A percentile compares a stretch with the other conserved stretches of the same genome.
These are phyloP conservation scores for Channa argus DNA, from an alignment of 2,113 vertebrate species.

Conservation along the genomic window DNA sequence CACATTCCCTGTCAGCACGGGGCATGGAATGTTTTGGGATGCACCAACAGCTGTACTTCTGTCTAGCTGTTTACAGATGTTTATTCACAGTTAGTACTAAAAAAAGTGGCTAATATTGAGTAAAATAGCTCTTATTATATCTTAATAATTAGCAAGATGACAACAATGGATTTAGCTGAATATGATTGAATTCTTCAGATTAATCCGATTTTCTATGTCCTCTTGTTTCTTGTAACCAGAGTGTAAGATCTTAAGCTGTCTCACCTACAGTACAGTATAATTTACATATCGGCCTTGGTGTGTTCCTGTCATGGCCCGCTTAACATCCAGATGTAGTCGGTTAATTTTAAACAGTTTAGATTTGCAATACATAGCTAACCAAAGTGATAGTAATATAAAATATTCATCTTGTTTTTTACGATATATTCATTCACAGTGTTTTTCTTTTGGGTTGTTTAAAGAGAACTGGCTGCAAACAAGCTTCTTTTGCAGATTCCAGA, in stretches of 20 bases:
- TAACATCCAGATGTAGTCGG: background rate
- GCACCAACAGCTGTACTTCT: background rate
- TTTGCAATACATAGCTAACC: slow-evolving; percentile 31
- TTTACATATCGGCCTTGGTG: background rate
- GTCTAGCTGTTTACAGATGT: background rate
- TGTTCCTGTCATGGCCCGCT: background rate
- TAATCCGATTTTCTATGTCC: background rate
- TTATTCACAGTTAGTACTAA: background rate
- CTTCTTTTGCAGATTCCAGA: background rate
- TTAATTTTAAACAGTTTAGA: background rate
- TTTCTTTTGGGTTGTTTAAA: background rate
- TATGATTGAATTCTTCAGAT: background rate
- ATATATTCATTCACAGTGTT: background rate
- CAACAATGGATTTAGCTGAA: background rate
- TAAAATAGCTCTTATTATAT: background rate
- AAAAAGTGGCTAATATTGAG: background rate
- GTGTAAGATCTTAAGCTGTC: background rate
- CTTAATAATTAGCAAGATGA: background rate
- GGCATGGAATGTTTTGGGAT: slow-evolving; percentile 19
- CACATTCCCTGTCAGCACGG: slow-evolving; percentile 23
- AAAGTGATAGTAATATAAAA: slow-evolving; percentile 22
- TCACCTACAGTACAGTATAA: background rate
- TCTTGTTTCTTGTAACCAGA: background rate
- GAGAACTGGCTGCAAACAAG: background rate
- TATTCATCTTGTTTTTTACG: background rate